phyloP scores from a whole-genome alignment of 2,113 vertebrate genomes.

The Catharus minimus region DNA sequence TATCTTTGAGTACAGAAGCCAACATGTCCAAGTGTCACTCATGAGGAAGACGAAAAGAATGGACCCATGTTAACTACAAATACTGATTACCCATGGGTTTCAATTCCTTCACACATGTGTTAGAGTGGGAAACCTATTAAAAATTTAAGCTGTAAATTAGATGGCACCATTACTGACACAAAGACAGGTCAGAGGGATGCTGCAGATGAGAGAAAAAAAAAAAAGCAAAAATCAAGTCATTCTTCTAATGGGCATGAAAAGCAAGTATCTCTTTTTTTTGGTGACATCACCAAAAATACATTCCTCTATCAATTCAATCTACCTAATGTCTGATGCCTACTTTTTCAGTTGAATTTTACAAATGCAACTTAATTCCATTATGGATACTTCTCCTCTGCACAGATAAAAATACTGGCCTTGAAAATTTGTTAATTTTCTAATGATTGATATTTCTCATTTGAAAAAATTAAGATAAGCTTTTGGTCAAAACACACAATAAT shows the following conservation, averaged over 20 bases:
- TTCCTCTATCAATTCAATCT: neutral
- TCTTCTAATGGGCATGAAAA: neutral
- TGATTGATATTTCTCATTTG: neutral
- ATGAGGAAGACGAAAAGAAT: neutral
- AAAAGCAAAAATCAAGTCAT: neutral
- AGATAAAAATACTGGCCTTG: neutral
- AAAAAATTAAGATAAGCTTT: neutral
- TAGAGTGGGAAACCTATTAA: neutral
- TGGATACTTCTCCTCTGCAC: neutral
- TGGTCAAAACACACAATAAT: neutral
- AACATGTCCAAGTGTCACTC: neutral
- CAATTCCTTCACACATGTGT: neutral
- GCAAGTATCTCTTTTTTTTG: neutral
- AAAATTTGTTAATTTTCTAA: neutral
- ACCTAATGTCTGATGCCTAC: neutral
- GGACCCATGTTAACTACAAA: neutral
- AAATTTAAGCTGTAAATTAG: neutral
- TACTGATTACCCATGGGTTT: neutral
- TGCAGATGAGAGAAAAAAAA: neutral
- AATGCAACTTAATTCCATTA: neutral
- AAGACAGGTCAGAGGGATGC: neutral
- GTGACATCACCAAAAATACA: neutral
- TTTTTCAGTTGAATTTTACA: neutral
- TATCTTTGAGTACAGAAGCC: neutral
- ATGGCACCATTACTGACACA: neutral